A percentile compares a stretch with the other conserved stretches of the same genome.
These are phyloP conservation scores for Lepidotrigona ventralis DNA, from an alignment of 1,140 invertebrate species.

Conservation along the genomic window DNA sequence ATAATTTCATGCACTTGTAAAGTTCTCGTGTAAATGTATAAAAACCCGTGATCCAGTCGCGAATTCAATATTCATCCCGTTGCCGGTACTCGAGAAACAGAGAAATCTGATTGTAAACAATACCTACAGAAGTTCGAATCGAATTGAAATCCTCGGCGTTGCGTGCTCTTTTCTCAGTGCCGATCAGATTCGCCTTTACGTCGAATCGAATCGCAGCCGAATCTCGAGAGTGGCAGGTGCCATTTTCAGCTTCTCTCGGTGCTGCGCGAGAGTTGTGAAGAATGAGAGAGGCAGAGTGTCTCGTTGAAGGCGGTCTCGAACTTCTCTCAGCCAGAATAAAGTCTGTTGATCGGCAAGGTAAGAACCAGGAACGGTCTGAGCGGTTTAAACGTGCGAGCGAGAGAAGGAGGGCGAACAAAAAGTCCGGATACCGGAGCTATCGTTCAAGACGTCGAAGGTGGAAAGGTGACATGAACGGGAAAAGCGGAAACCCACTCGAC, in stretches of 20 bases:
- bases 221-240: slow-evolving; percentile 28
- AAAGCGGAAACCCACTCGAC: slow-evolving; percentile 60
- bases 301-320: slow-evolving; percentile 30
- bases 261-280: neutral
- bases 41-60: neutral
- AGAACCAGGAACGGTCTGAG: neutral
- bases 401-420: slow-evolving; percentile 47
- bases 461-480: slow-evolving; percentile 59
- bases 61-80: neutral
- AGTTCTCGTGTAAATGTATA: neutral
- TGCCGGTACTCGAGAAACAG: neutral
- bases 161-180: neutral
- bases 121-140: neutral
- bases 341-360: slow-evolving; percentile 37
- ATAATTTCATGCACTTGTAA: neutral
- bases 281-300: slow-evolving; percentile 9
- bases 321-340: slow-evolving; percentile 47
- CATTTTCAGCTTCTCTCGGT: slow-evolving; percentile 16
- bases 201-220: slow-evolving; percentile 19
- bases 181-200: slow-evolving; percentile 40
- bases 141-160: slow-evolving; percentile 14
- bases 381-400: slow-evolving; percentile 16
- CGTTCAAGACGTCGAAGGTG: slow-evolving; percentile 56
- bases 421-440: slow-evolving; percentile 48
- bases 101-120: neutral